Evolutionary conservation across 2,888 invertebrate genomes (phyloP).

Genomic region (Deilephila elpenor): DNA sequence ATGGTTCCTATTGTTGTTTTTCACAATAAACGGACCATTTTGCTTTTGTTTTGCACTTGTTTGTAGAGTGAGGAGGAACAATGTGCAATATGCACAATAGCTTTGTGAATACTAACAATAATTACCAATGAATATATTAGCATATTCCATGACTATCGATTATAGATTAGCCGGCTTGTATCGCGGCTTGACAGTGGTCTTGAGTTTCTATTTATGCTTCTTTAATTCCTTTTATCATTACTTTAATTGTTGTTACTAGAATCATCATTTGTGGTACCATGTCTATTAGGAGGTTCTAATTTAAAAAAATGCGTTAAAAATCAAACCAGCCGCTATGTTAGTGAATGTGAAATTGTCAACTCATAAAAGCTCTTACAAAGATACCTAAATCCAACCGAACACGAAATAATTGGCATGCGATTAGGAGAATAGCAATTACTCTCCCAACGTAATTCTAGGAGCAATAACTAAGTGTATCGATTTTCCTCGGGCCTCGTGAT

Average conservation of each 20-base stretch:
- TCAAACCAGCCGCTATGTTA: no score
- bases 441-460: not conserved
- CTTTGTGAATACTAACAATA: constrained; percentile 8
- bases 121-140: constrained; percentile 8
- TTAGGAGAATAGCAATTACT: not conserved
- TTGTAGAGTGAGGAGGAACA: not conserved
- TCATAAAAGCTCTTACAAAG: no score
- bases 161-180: not conserved
- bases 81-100: constrained; percentile 11
- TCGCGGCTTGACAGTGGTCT: not conserved
- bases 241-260: no score
- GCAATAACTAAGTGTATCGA: constrained; percentile 4
- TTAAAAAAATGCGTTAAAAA: no score
- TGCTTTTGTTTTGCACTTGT: not conserved
- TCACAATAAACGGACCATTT: constrained; percentile 7
- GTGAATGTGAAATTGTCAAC: no score
- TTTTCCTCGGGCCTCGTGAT: not conserved
- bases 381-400: no score
- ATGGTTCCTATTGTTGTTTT: not conserved
- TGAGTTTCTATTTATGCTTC: no score
- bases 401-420: not conserved
- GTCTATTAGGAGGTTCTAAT: no score
- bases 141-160: constrained; percentile 1
- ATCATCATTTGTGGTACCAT: no score
- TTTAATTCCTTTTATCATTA: no score